These are phyloP conservation scores for Lepas anatifera DNA, from an alignment of 2,888 invertebrate genomes.

Conservation along the genomic window DNA sequence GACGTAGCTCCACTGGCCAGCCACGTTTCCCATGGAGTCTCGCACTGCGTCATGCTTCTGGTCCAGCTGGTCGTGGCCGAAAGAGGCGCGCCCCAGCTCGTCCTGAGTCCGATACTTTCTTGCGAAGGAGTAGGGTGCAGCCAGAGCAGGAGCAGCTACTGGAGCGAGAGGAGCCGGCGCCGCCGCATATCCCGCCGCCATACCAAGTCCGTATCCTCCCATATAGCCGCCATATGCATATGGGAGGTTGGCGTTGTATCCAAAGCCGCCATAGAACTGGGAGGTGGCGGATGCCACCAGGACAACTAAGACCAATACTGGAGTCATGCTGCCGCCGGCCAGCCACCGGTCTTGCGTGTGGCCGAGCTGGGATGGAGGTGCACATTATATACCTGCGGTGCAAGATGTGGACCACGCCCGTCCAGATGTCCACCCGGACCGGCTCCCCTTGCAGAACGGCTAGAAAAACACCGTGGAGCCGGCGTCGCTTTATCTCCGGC, in stretches of 20 bases:
- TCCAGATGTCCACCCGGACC: too few relatives aligned
- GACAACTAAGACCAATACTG: not conserved
- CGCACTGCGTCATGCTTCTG: not conserved
- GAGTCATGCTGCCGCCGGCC: not conserved
- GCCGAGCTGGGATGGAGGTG: too few relatives aligned
- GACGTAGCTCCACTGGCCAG: not conserved
- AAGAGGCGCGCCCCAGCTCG: constrained; percentile 16
- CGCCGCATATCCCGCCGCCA: not conserved
- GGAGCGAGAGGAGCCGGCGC: not conserved
- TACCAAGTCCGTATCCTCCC: too few relatives aligned
- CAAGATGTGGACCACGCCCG: too few relatives aligned
- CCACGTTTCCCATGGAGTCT: not conserved
- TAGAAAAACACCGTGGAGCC: too few relatives aligned
- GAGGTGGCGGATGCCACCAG: not conserved
- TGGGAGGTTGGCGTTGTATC: too few relatives aligned
- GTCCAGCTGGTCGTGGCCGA: not conserved
- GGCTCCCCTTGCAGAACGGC: too few relatives aligned
- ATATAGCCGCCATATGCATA: too few relatives aligned
- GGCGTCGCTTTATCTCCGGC: too few relatives aligned
- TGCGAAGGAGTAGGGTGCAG: constrained; percentile 17
- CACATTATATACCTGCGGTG: too few relatives aligned
- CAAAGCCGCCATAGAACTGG: too few relatives aligned
- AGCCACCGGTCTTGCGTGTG: not conserved
- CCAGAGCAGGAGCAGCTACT: not conserved
- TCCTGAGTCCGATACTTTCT: constrained; percentile 18